Base-by-base conservation (phyloP, 2,888 invertebrate species). In the Nasonia oneida region DNA sequence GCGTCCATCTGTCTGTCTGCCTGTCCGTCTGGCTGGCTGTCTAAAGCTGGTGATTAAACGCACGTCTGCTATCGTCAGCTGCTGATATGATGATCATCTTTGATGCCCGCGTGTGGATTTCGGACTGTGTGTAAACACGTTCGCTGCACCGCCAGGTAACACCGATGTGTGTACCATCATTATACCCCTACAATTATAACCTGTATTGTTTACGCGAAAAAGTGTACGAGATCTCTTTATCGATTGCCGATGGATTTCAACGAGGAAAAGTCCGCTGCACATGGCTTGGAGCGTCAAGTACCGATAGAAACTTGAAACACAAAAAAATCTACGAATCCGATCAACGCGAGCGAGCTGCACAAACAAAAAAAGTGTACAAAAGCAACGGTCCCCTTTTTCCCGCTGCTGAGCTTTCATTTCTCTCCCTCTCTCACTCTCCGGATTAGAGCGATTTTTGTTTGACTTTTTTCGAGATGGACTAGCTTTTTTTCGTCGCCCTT, bases 41-140 rank as follows among this genome's bases (percentile, higher is more conserved):
- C 57, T 61, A 61, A 61, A 61, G n/a, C 57, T 61, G n/a, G 57
- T n/a, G 57, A 61, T 61, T 61, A 61, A 61, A 61, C 57, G 57
- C 57, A n/a, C 57, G 57, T 61, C 57, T 61, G 57, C 57, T 4
- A 61, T 61, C 57, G 57, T 61, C 57, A 61, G 57, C 57, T 12
- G 15, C 8, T n/a, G 57, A 61, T 61, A 6, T n/a, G 57, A 61
- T 61, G n/a, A 8, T n/a, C n/a, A n/a, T 61, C 57, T 18, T n/a
- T 61, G 57, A 61, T 23, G 47, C 12, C 47, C 12, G 42, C 10
- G 10, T 6, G 8, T 42, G 57, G 57, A 61, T 61, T 23, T 8
- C 57, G n/a, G n/a, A n/a, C 57, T 61, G 23, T 61, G 57, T n/a
- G n/a, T n/a, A 61, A n/a, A 61, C 18, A 18, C 47, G 47, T 12